These are phyloP conservation scores for Hirudinaria manillensis DNA, from an alignment of 2,888 invertebrate species.

Conservation along the genomic window DNA sequence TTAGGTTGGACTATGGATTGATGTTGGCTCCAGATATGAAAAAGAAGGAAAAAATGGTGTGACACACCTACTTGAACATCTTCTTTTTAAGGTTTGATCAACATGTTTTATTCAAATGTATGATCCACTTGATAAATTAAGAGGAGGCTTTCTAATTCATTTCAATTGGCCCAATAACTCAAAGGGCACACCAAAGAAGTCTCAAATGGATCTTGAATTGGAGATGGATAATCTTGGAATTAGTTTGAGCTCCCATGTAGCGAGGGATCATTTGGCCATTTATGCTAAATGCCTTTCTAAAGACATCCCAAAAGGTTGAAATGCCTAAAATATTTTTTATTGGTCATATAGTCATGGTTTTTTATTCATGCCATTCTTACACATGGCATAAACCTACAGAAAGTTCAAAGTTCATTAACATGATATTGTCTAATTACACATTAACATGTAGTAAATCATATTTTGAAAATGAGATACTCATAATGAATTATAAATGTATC, in stretches of 20 bases:
- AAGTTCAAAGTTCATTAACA: too few species aligned
- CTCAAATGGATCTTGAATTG: slow-evolving; percentile 25
- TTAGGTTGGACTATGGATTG: slow-evolving; percentile 78
- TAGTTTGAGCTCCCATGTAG: slow-evolving; percentile 27
- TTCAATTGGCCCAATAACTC: not conserved
- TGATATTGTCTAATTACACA: too few species aligned
- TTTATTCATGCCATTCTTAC: too few species aligned
- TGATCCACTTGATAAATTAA: not conserved
- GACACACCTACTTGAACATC: slow-evolving; percentile 97
- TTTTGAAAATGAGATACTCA: too few species aligned
- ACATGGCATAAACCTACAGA: too few species aligned
- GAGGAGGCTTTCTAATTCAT: not conserved
- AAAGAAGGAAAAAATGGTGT: slow-evolving; percentile 88
- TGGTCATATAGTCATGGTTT: not conserved
- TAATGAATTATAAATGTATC: too few species aligned
- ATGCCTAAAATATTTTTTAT: not conserved
- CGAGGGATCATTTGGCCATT: slow-evolving; percentile 31
- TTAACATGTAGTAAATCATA: too few species aligned
- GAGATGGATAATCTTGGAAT: slow-evolving; percentile 29
- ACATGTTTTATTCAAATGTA: too few species aligned
- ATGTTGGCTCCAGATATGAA: slow-evolving; percentile 95
- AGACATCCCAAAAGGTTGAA: slow-evolving; percentile 31
- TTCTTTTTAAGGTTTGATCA: slow-evolving; percentile 77
- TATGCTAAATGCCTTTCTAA: slow-evolving; percentile 31
- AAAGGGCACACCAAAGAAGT: slow-evolving; percentile 31